These are phyloP conservation scores for Psophia crepitans DNA, from an alignment of 2,113 vertebrate species.

Conservation along the genomic window DNA sequence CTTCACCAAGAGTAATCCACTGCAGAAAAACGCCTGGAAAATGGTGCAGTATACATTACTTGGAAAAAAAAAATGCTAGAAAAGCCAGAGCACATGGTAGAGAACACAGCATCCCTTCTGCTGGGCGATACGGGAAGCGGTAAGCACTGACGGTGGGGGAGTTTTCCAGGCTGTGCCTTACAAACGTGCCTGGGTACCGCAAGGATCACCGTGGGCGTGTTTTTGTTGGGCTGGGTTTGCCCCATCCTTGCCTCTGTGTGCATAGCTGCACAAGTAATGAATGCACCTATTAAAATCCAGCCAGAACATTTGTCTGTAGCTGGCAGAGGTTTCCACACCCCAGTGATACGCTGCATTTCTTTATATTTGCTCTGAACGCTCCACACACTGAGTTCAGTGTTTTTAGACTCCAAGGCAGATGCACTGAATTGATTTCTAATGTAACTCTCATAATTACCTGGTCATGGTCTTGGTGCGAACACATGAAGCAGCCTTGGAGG, in stretches of 20 bases:
- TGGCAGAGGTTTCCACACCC: background rate
- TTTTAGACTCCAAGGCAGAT: background rate
- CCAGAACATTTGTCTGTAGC: background rate
- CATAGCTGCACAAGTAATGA: background rate
- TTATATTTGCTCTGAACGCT: background rate
- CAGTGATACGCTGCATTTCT: accelerated
- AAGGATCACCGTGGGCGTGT: background rate
- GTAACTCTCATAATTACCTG: background rate
- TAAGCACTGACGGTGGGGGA: accelerated
- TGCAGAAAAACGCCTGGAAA: background rate
- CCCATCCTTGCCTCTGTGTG: accelerated
- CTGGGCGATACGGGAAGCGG: accelerated
- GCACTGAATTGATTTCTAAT: background rate
- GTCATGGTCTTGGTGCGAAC: background rate
- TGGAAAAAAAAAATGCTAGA: background rate
- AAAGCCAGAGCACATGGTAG: accelerated
- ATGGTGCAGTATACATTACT: accelerated
- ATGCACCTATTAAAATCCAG: background rate
- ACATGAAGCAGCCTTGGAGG: background rate
- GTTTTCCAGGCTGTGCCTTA: background rate
- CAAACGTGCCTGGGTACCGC: background rate
- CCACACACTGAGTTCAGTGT: accelerated
- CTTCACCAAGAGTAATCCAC: background rate
- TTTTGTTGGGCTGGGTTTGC: background rate
- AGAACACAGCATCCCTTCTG: background rate